Evolutionary conservation across 2,888 invertebrate genomes (phyloP), one percentile per base, ranked within the genome.

Genomic region (Microplitis manilae): DNA sequence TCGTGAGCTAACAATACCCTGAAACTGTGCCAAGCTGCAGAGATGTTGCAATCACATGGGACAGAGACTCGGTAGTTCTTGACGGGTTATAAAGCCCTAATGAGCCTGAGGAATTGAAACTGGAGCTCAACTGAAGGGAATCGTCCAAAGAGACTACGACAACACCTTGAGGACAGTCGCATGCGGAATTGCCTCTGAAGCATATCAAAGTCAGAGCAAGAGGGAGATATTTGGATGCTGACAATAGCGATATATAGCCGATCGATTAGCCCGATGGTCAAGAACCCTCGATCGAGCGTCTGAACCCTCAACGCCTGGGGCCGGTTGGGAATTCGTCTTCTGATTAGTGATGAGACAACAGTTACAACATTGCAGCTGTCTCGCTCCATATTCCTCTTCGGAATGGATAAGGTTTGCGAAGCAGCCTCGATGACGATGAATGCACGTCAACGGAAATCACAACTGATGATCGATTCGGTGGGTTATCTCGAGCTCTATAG

Each of bases 231-330:
- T 41, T 6, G 50, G 40, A 67, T 67, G 30, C 30, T 17, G 68
- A 68, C 41, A 68, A 15, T 40, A n/a, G 30, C 30, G 30, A 30
- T 30, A 30, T 4, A 30, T 13, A 62, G 38, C 6, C 8, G n/a
- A 67, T 73, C 39, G 67, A 70, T 70, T 39, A n/a, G 30, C 50
- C 64, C 50, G 17, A 64, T 38, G 30, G 67, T 67, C 73, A 65
- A 30, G 73, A 67, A 50, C 50, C 59, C 50, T 73, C 59, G 73
- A 59, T 59, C 20, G 67, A 73, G 15, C 50, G 13, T n/a, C 65
- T 61, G 38, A n/a, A 15, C 73, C 64, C 5, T 30, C 62, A 72
- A 30, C 38, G 17, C 17, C 13, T 20, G 1, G n/a, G 67, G 70
- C 70, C 50, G 20, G 4, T 13, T 30, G 65, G 41, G 40, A 15